Evolutionary conservation across 2,113 vertebrate species (phyloP).

Genomic region (Merops nubicus): DNA sequence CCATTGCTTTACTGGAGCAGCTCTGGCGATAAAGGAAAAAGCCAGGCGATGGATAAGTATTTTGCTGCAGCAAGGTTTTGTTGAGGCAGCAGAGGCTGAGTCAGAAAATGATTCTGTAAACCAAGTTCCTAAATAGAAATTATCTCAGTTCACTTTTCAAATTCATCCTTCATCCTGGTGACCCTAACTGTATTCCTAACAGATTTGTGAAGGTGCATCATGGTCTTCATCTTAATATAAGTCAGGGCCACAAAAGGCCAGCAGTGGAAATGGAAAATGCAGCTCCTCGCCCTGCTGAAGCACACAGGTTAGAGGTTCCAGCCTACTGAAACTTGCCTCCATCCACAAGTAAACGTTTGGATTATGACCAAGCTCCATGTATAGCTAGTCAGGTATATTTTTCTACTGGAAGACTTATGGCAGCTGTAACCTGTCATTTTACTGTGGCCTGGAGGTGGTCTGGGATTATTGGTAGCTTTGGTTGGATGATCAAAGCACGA

Average conservation of each 20-base stretch:
- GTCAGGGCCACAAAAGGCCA: background rate
- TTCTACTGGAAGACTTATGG: conserved; percentile 2
- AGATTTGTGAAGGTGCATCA: background rate
- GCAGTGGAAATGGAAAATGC: background rate
- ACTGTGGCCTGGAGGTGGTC: background rate
- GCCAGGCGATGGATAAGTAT: background rate
- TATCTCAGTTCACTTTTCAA: background rate
- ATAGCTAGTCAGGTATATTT: background rate
- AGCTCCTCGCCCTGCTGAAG: background rate
- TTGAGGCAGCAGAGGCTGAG: background rate
- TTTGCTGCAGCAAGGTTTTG: background rate
- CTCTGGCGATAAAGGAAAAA: conserved; percentile 18
- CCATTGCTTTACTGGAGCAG: conserved; percentile 41
- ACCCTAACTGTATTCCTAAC: background rate
- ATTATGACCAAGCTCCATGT: background rate
- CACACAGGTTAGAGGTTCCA: background rate
- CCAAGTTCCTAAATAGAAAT: background rate
- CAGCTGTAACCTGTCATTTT: background rate
- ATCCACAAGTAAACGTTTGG: conserved; percentile 9
- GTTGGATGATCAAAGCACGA: background rate
- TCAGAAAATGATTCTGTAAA: background rate
- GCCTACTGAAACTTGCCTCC: background rate
- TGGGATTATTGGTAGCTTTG: conserved; percentile 10
- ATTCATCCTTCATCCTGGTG: background rate
- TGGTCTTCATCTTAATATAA: background rate